Evolutionary conservation across 1,140 invertebrate genomes (phyloP).

Genomic region (Matsumurasca onukii): DNA sequence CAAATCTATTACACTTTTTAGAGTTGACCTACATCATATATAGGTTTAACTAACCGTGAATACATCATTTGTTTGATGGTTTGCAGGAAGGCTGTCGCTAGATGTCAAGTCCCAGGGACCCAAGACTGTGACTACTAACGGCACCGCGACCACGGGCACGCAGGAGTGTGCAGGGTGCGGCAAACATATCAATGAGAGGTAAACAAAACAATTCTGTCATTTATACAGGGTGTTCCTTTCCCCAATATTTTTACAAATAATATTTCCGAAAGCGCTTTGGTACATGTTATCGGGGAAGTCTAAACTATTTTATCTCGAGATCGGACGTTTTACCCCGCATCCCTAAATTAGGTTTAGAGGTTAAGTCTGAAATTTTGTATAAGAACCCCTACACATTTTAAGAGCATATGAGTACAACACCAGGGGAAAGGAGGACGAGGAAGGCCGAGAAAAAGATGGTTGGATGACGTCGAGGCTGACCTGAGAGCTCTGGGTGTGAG

Average conservation of each 20-base stretch:
- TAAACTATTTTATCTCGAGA: background rate
- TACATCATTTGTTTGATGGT: too few relatives aligned
- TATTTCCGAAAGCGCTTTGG: background rate
- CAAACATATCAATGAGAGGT: slow-evolving; percentile 82
- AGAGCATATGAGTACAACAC: too few relatives aligned
- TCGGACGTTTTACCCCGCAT: background rate
- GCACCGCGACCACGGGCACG: slow-evolving; percentile 44
- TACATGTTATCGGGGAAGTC: background rate
- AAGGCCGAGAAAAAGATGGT: too few relatives aligned
- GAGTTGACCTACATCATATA: too few relatives aligned
- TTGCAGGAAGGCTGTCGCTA: slow-evolving; percentile 51
- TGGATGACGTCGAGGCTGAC: too few relatives aligned
- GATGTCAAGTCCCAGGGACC: slow-evolving; percentile 55
- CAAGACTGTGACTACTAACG: slow-evolving; percentile 44
- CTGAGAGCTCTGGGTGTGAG: too few relatives aligned
- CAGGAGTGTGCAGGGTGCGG: slow-evolving; percentile 84
- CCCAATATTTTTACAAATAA: background rate
- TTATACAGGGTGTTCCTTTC: background rate
- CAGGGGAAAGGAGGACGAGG: too few relatives aligned
- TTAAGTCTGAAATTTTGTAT: too few relatives aligned
- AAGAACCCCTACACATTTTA: too few relatives aligned
- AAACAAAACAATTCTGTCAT: slow-evolving; percentile 18
- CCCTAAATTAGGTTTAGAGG: too few relatives aligned
- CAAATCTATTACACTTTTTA: too few relatives aligned
- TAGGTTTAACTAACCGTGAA: too few relatives aligned